Percentiles rank a stretch among this genome's conserved stretches.
Evolutionary conservation across 2,797 vertebrate genomes (phyloP).

Genomic region (Sebastes hubbsi): DNA sequence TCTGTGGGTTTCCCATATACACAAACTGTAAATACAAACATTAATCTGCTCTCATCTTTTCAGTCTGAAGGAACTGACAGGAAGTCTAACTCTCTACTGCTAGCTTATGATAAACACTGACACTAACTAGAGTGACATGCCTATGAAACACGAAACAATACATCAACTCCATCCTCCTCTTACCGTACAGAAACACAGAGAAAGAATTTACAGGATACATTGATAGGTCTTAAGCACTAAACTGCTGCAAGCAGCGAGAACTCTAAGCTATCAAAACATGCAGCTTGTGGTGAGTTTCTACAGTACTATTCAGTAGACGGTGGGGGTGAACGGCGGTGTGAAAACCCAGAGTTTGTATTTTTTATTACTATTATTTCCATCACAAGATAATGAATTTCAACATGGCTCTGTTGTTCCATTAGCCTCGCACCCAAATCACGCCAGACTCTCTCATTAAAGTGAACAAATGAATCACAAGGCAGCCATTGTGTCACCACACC

Average conservation of each 20-base stretch:
- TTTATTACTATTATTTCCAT: conserved; percentile 41
- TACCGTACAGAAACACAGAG: conserved; percentile 64
- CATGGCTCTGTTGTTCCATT: conserved; percentile 69
- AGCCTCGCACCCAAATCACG: conserved; percentile 44
- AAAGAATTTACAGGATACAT: conserved; percentile 73
- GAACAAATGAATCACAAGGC: conserved; percentile 39
- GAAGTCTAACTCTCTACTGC: conserved; percentile 68
- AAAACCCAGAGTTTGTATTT: conserved; percentile 65
- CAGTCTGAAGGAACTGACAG: conserved; percentile 55
- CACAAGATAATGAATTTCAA: conserved; percentile 48
- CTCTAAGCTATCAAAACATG: conserved; percentile 77
- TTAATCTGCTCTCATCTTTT: conserved; percentile 61
- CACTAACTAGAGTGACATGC: conserved; percentile 76
- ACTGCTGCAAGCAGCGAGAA: conserved; percentile 66
- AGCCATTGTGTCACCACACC: conserved; percentile 48
- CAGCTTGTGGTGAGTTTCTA: conserved; percentile 75
- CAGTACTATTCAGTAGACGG: conserved; percentile 71
- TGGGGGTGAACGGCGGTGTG: conserved; percentile 56
- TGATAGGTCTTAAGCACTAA: conserved; percentile 68
- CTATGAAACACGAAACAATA: conserved; percentile 76
- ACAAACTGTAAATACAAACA: conserved; percentile 63
- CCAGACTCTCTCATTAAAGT: conserved; percentile 48
- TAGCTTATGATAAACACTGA: conserved; percentile 74
- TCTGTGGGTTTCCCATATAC: conserved; percentile 53
- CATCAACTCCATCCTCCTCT: conserved; percentile 62